Evolutionary conservation across 2,797 vertebrate genomes (phyloP), one percentile per base, ranked within the genome.

Genomic region (Hoplostethus atlanticus): DNA sequence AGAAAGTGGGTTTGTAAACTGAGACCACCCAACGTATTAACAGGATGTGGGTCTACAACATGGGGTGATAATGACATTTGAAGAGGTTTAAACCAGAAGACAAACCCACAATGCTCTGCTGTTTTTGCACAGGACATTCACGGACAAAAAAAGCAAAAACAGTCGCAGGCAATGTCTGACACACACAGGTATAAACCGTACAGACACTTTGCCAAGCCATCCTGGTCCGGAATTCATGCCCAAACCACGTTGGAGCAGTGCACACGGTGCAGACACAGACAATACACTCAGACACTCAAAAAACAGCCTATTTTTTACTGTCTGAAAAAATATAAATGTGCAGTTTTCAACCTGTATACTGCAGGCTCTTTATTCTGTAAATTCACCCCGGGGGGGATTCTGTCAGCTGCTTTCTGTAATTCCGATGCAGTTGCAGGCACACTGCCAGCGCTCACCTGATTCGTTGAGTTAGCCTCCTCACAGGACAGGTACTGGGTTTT

Each of bases 21-120:
- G 65, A 89, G 75, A 73, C 68, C 54, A 53, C 25, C 64, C 58
- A 61, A 73, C 56, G 67, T 36, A 71, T 79, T 73, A 79, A 74
- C 66, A 78, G 70, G 58, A 75, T 65, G 67, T 70, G 64, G 74
- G 71, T 17, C 48, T 65, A 84, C 58, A 76, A 66, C 65, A 59
- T 3, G 9, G 44, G 63, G 51, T 61, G 69, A 71, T 75, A 56
- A 73, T 68, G 65, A 81, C 73, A 77, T 75, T 15, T 67, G 36
- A 17, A 61, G 50, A 50, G 21, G 15, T 46, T 30, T 28, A 84
- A 88, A 86, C 70, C 1, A 5, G 25, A 5, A 25, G 9, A 30
- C 25, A 9, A 4, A 17, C 48, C 48, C 48, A 21, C 48, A 17
- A 28, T 66, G 42, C 54, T 74, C 81, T 71, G 68, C 16, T 56